Conservation (phyloP, 2,888 invertebrate genomes). For the Hoplodrina ambigua region DNA sequence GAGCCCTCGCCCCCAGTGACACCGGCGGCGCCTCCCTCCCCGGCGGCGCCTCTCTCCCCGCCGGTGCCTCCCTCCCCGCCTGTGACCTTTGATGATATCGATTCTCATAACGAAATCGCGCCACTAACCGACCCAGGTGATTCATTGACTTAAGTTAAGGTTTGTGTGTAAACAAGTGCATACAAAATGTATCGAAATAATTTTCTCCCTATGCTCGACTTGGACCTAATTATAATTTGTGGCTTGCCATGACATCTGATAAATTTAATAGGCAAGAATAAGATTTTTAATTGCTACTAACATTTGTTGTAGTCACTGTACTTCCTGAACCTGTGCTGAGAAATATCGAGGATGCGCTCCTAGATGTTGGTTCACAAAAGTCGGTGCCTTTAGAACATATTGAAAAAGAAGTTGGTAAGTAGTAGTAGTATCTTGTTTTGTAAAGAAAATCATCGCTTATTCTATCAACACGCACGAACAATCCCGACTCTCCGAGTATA, state of each 20-base stretch:
- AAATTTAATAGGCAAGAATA: neutral
- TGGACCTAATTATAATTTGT: too few relatives aligned
- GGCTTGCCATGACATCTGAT: neutral
- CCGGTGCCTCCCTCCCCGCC: conserved; percentile 59
- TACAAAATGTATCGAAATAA: too few relatives aligned
- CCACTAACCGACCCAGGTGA: conserved; percentile 64
- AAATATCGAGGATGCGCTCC: conserved; percentile 73
- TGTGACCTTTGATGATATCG: conserved; percentile 46
- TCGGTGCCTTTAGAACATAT: conserved; percentile 83
- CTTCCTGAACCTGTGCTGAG: conserved; percentile 70
- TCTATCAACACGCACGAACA: too few relatives aligned
- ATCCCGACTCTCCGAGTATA: too few relatives aligned
- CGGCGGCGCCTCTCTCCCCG: conserved; percentile 58
- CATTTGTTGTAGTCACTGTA: conserved; percentile 35
- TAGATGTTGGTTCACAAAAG: conserved; percentile 76
- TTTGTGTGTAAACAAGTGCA: too few relatives aligned
- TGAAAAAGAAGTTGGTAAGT: conserved; percentile 81
- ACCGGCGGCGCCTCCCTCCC: conserved; percentile 57
- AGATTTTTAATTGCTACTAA: neutral
- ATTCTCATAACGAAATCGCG: conserved; percentile 32
- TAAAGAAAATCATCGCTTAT: neutral
- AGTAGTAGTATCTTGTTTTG: neutral
- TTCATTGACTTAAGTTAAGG: neutral
- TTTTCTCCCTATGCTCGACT: too few relatives aligned
- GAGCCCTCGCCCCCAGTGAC: conserved; percentile 60